Conservation (phyloP, 1,140 invertebrate species). For the Akabosia matsudoensis region DNA sequence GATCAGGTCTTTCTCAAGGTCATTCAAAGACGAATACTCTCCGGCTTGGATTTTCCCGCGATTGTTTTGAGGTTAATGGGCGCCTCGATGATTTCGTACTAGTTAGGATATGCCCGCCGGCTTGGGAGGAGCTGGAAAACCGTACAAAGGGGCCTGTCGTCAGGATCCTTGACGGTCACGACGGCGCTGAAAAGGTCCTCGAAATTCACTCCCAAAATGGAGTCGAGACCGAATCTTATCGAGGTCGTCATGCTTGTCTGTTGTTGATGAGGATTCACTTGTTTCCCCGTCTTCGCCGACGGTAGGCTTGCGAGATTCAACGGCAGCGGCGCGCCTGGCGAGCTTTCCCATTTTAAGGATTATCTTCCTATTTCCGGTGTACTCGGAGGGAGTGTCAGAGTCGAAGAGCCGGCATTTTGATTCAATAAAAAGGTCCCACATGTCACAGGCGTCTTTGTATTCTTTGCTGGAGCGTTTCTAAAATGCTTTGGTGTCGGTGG, state of each 20-base stretch:
- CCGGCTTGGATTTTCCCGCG: conserved; percentile 78
- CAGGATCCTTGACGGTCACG: conserved; percentile 70
- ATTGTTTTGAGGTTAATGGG: conserved; percentile 95
- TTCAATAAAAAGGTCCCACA: conserved; percentile 79
- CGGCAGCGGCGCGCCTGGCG: conserved; percentile 53
- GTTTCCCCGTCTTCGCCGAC: conserved; percentile 59
- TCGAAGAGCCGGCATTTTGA: conserved; percentile 58
- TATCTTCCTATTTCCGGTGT: conserved; percentile 58
- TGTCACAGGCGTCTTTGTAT: conserved; percentile 82
- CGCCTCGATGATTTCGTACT: conserved; percentile 91
- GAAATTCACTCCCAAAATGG: conserved; percentile 55
- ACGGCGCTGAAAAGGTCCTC: conserved; percentile 81
- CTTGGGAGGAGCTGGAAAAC: conserved; percentile 88
- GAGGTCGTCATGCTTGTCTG: conserved; percentile 57
- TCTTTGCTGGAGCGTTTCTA: conserved; percentile 82
- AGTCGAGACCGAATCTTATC: conserved; percentile 46
- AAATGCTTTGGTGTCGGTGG: conserved; percentile 84
- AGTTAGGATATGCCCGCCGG: conserved; percentile 90
- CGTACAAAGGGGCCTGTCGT: conserved; percentile 73
- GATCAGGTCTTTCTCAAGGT: conserved; percentile 86
- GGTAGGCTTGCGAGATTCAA: conserved; percentile 50
- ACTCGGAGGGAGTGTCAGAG: conserved; percentile 53
- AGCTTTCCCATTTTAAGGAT: conserved; percentile 58
- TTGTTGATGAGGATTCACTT: conserved; percentile 66
- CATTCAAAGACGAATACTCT: conserved; percentile 69